A percentile compares a stretch with the other conserved stretches of the same genome.
phyloP scores from a whole-genome alignment of 1,140 invertebrate genomes.

The Drosophila nebulosa region DNA sequence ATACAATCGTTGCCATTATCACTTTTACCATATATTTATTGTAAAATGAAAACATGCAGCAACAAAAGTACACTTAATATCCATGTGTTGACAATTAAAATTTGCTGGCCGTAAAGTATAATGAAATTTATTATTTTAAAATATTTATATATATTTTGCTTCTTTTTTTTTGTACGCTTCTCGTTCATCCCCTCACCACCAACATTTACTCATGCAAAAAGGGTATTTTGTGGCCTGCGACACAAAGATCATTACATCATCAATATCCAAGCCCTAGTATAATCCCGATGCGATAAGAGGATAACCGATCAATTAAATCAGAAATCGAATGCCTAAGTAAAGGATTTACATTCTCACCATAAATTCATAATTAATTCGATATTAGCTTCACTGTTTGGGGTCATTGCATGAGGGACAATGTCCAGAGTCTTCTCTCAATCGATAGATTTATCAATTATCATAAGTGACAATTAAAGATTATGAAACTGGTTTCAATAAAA shows the following conservation, averaged over 20 bases:
- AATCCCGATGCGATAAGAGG: not conserved
- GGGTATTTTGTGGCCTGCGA: not conserved
- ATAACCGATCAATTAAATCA: not conserved
- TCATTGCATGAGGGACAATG: too few relatives aligned
- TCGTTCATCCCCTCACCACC: not conserved
- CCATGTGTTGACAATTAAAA: slow-evolving; percentile 3
- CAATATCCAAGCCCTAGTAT: not conserved
- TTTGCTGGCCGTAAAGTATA: slow-evolving; percentile 10
- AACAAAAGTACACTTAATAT: slow-evolving; percentile 5
- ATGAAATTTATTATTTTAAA: slow-evolving; percentile 4
- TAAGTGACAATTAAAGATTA: too few relatives aligned
- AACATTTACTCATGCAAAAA: not conserved
- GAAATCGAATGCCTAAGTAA: not conserved
- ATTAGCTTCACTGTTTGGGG: too few relatives aligned
- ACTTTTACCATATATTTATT: slow-evolving; percentile 69
- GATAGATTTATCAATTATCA: too few relatives aligned
- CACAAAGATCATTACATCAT: not conserved
- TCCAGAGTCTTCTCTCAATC: too few relatives aligned
- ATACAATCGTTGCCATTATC: slow-evolving; percentile 70
- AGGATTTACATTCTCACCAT: not conserved
- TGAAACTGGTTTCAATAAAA: too few relatives aligned
- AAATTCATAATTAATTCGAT: too few relatives aligned
- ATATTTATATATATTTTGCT: not conserved
- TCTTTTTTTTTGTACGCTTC: not conserved
- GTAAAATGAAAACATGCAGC: slow-evolving; percentile 16